Base-by-base conservation (phyloP, 2,888 invertebrate genomes). In the Cordilura impudica region DNA sequence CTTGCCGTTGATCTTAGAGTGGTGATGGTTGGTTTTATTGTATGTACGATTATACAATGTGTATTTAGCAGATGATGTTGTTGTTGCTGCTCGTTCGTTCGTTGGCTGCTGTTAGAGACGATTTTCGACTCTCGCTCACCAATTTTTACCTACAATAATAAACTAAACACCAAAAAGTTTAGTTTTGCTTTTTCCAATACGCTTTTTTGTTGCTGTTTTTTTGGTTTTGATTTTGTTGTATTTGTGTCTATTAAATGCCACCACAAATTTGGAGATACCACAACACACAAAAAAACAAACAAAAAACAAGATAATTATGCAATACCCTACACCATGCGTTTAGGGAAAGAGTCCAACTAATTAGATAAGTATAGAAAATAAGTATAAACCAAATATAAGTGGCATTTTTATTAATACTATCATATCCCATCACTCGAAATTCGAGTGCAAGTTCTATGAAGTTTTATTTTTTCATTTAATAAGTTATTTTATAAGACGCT, bases 1-100 rank as follows among this genome's bases (percentile, higher is more conserved):
- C 69, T 63, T 75, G 63, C 49, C 69, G 75, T 70, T 75, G 69
- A 75, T 75, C 56, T 75, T 63, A 63, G 26, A 23, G 47, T 61
- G n/a, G 5, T 16, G 53, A 26, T 54, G 60, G n/a, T 35, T 14
- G 16, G 51, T 66, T n/a, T 66, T 60, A 45, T 43, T 26, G 51
- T 60, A 60, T 49, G 56, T 47, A 21, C n/a, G n/a, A n/a, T n/a
- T n/a, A n/a, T 39, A 51, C 39, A 73, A 21, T 74, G 73, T 76
- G 39, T 63, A 23, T 29, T 35, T 43, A 53, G 18, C 10, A 29
- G 19, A 14, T 70, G 29, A 45, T 54, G 43, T 74, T 76, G 53
- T 66, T 67, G 47, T 49, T 16, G 63, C 23, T 76, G 35, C n/a
- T 69, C 54, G 67, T 53, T 69, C 49, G 23, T 56, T 71, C 29